Evolutionary conservation across 2,888 invertebrate genomes (phyloP).

Genomic region (Colletes collaris): DNA sequence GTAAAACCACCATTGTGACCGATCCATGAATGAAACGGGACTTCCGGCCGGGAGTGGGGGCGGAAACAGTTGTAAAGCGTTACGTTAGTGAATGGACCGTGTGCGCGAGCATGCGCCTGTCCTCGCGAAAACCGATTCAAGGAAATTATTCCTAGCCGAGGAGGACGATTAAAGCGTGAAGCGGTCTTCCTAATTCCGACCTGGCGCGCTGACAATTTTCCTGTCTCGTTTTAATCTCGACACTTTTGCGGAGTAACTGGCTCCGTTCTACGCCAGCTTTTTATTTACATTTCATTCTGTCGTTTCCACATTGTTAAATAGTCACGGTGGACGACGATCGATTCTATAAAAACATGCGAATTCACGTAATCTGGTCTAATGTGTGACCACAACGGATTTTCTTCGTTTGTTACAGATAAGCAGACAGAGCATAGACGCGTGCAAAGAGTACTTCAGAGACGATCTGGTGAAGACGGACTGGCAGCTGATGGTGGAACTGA

Average conservation of each 20-base stretch:
- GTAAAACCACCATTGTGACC: slow-evolving; percentile 82
- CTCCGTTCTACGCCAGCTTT: no score
- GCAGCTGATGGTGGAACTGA: slow-evolving; percentile 99
- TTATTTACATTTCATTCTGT: no score
- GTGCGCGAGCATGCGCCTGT: slow-evolving; percentile 69
- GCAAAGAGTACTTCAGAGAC: slow-evolving; percentile 99
- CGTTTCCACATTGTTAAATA: no score
- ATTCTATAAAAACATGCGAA: no score
- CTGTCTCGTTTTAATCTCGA: background rate
- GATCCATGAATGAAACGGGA: slow-evolving; percentile 83
- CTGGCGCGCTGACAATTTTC: background rate
- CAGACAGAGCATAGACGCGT: slow-evolving; percentile 98
- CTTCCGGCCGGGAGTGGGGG: slow-evolving; percentile 81
- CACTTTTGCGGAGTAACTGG: background rate
- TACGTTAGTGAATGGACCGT: slow-evolving; percentile 78
- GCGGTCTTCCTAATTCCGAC: slow-evolving; percentile 6
- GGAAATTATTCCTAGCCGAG: slow-evolving; percentile 65
- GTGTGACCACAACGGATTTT: background rate
- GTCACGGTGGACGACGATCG: no score
- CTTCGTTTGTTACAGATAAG: slow-evolving; percentile 90
- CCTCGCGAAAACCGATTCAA: slow-evolving; percentile 73
- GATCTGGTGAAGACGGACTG: slow-evolving; percentile 98
- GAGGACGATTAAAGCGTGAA: background rate
- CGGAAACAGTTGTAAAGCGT: slow-evolving; percentile 81
- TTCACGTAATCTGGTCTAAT: no score